Conservation (phyloP, 1,140 invertebrate genomes). For the Camponotus pennsylvanicus region DNA sequence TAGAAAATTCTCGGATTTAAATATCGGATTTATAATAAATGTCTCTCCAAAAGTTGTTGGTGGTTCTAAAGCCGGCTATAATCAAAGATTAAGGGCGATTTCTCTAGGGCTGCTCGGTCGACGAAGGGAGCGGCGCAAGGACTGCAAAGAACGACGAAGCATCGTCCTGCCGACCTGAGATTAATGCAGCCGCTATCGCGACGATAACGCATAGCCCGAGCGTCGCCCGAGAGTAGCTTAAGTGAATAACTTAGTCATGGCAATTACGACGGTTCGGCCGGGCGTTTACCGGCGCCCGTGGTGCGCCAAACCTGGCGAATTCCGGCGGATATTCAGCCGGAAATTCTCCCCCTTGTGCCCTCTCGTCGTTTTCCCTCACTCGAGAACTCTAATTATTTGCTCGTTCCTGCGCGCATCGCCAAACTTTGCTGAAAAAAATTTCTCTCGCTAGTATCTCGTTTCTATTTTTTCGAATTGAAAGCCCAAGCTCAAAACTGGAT, state of each 20-base stretch:
- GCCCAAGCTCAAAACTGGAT: background rate
- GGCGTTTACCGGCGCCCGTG: conserved; percentile 49
- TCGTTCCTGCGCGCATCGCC: background rate
- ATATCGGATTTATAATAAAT: background rate
- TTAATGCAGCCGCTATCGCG: conserved; percentile 71
- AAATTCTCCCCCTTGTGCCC: conserved; percentile 25
- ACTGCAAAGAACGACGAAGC: conserved; percentile 48
- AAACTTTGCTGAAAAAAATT: background rate
- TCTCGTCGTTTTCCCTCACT: background rate
- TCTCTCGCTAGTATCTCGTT: background rate
- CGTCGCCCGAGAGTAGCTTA: conserved; percentile 73
- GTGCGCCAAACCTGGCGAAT: conserved; percentile 63
- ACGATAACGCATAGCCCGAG: conserved; percentile 75
- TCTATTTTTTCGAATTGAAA: conserved; percentile 35
- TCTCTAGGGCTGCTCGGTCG: conserved; percentile 36
- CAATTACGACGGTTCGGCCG: conserved; percentile 73
- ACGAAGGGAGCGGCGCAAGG: conserved; percentile 30
- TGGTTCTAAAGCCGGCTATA: conserved; percentile 39
- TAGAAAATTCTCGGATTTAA: background rate
- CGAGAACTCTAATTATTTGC: conserved; percentile 15
- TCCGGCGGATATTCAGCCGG: conserved; percentile 63
- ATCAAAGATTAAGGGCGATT: conserved; percentile 69
- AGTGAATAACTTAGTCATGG: conserved; percentile 78
- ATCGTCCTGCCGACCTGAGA: conserved; percentile 52
- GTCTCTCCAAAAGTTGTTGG: conserved; percentile 3